Base-by-base conservation (phyloP, 2,113 vertebrate species). In the Platysternon megacephalum region DNA sequence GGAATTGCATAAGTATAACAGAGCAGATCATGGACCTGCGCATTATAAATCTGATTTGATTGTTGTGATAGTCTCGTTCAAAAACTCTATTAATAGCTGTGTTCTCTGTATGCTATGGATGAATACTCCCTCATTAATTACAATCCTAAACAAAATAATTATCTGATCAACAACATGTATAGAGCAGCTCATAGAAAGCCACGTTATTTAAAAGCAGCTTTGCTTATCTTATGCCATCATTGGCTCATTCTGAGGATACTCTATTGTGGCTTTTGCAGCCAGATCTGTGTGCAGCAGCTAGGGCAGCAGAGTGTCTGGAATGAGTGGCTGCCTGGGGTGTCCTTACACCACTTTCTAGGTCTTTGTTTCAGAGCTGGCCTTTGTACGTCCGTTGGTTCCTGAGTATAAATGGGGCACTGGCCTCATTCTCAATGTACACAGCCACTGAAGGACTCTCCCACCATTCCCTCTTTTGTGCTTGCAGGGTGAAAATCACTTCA, bases 121-220 rank as follows among this genome's bases (percentile, higher is more conserved):
- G 13, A 87, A 58, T 72, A 80, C 48, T 17, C 2, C 14, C 22
- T 84, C 14, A 39, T 82, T 94, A 87, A 84, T 89, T 83, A 8
- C 39, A 84, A 68, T 84, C 26, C 53, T 91, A 29, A 80, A 55
- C 44, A 84, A 95, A 88, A 94, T 21, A 85, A 93, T 89, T 93
- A 88, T 83, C 79, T 90, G 51, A 44, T 58, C n/a, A 84, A 86
- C 81, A 76, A 81, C 48, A 56, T 82, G 44, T 14, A 32, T 46
- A 2, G 24, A 93, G 39, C 11, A 17, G 39, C 39, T 90, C 80
- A 42, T 72, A 29, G 88, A 93, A 95, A 87, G 86, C 19, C 28
- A 85, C 91, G 88, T 94, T 76, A 79, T 81, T 90, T 93, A 55
- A 93, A 84, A 44, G 86, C 6, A 14, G 5, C 9, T 91, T 96